These are phyloP conservation scores for Atrina japonica DNA, from an alignment of 2,888 invertebrate genomes.

Conservation along the genomic window DNA sequence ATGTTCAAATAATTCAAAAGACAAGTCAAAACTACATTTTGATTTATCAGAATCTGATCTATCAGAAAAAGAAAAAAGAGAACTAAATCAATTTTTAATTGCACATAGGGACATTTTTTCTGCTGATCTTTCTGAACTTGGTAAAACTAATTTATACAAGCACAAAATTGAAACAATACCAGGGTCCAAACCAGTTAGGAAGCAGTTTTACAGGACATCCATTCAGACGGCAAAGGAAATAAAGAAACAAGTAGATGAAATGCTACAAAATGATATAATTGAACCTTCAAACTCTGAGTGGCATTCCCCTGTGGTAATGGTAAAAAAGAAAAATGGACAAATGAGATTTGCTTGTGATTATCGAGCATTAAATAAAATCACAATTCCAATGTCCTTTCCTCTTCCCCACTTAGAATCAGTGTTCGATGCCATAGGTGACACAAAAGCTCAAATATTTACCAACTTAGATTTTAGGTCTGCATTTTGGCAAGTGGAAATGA, in stretches of 20 bases:
- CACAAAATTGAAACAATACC: slow-evolving; percentile 11
- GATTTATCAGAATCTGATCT: slow-evolving; percentile 25
- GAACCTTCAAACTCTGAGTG: slow-evolving; percentile 35
- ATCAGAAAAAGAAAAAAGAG: neutral
- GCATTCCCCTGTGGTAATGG: slow-evolving; percentile 14
- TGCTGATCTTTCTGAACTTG: slow-evolving; percentile 8
- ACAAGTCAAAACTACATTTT: neutral
- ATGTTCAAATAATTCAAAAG: slow-evolving; percentile 5
- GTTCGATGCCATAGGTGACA: slow-evolving; percentile 48
- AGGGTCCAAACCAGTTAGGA: slow-evolving; percentile 18
- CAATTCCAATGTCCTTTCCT: slow-evolving; percentile 47
- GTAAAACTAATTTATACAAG: neutral
- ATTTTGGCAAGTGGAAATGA: slow-evolving; percentile 46
- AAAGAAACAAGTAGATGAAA: slow-evolving; percentile 13
- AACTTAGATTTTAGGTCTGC: slow-evolving; percentile 43
- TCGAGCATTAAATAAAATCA: slow-evolving; percentile 39
- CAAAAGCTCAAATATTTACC: slow-evolving; percentile 44
- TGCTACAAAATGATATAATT: slow-evolving; percentile 41
- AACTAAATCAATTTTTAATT: neutral
- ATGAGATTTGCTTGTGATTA: slow-evolving; percentile 51
- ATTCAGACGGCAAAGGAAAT: slow-evolving; percentile 9
- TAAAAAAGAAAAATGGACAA: slow-evolving; percentile 44
- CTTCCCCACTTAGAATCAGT: slow-evolving; percentile 49
- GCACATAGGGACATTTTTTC: neutral
- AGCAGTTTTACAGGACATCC: slow-evolving; percentile 8